Percentiles rank a stretch among this genome's conserved stretches.
phyloP scores from a whole-genome alignment of 2,888 invertebrate genomes.

The Drosophila phalerata region DNA sequence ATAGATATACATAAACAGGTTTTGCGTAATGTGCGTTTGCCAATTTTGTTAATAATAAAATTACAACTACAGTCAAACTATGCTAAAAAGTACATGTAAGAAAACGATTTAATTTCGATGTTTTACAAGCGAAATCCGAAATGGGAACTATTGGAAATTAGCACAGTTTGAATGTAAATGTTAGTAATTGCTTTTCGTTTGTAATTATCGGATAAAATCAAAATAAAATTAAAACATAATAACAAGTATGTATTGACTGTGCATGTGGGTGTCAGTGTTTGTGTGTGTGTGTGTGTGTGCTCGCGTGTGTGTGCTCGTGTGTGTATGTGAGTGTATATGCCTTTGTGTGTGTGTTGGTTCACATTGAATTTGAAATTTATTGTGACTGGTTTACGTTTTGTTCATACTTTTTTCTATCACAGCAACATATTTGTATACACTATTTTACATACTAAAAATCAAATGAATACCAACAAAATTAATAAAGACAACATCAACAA shows the following conservation, averaged over 20 bases:
- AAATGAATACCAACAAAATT: constrained; percentile 39
- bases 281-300: constrained; percentile 17
- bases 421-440: constrained; percentile 81
- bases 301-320: constrained; percentile 17
- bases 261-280: constrained; percentile 1
- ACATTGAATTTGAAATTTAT: constrained; percentile 68
- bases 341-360: constrained; percentile 31
- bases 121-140: neutral
- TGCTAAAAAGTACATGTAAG: neutral
- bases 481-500: neutral
- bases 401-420: constrained; percentile 79
- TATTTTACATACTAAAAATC: constrained; percentile 69
- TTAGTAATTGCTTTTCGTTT: neutral
- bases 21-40: constrained; percentile 22
- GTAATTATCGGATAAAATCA: constrained; percentile 10
- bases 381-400: constrained; percentile 78
- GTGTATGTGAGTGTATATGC: constrained; percentile 19
- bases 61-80: constrained; percentile 9
- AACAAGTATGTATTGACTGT: constrained; percentile 16
- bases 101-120: neutral
- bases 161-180: constrained; percentile 6
- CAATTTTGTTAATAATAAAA: constrained; percentile 1
- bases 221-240: constrained; percentile 8
- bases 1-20: constrained; percentile 59
- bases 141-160: neutral